A percentile compares a stretch with the other conserved stretches of the same genome.
Conservation (phyloP, 2,888 invertebrate genomes). For the Hofmannophila pseudospretella region DNA sequence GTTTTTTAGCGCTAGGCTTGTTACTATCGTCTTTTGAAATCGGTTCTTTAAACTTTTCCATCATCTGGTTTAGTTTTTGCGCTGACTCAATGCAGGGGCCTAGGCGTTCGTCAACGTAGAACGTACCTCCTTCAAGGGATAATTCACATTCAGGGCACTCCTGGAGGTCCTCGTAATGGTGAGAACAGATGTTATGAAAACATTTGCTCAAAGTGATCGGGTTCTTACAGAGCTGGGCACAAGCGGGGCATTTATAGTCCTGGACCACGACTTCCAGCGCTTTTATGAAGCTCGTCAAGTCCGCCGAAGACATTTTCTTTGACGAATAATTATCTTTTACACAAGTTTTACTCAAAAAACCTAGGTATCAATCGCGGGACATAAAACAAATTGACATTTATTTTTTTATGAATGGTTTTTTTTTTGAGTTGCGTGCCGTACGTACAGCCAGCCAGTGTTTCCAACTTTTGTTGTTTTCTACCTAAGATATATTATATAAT, state of each 20-base stretch:
- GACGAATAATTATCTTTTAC: not conserved
- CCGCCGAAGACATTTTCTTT: slow-evolving; percentile 31
- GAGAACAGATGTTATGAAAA: slow-evolving; percentile 57
- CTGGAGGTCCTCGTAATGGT: slow-evolving; percentile 44
- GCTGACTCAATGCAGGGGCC: slow-evolving; percentile 39
- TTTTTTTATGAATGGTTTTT: no score
- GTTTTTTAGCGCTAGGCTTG: slow-evolving; percentile 12
- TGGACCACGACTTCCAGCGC: slow-evolving; percentile 52
- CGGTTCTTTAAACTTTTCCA: slow-evolving; percentile 23
- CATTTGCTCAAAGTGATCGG: slow-evolving; percentile 62
- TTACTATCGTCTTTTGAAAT: slow-evolving; percentile 17
- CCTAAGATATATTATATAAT: no score
- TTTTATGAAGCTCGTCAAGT: slow-evolving; percentile 43
- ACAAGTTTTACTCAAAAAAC: no score
- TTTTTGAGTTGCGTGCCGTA: no score
- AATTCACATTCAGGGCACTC: slow-evolving; percentile 50
- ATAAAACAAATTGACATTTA: no score
- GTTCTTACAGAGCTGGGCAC: slow-evolving; percentile 49
- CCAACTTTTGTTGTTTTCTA: no score
- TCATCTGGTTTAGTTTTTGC: slow-evolving; percentile 40
- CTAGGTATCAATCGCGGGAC: no score
- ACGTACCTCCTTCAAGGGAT: slow-evolving; percentile 36
- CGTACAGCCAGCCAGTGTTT: no score
- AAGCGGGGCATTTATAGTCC: slow-evolving; percentile 52
- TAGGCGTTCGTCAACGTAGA: slow-evolving; percentile 41